Evolutionary conservation across 1,140 invertebrate genomes (phyloP).

Genomic region (Lucilia cuprina): DNA sequence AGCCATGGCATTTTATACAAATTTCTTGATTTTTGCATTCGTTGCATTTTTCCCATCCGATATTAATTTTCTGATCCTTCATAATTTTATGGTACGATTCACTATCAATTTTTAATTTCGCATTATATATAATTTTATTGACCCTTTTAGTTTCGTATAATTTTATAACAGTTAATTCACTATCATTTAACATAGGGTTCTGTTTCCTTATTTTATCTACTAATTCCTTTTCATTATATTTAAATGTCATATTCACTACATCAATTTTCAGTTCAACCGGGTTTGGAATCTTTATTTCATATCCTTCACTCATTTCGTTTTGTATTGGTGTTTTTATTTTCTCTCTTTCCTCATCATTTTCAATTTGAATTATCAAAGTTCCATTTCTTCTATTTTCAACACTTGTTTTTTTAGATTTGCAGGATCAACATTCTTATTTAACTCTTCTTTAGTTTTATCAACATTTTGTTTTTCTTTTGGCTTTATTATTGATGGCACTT

Average conservation of each 20-base stretch:
- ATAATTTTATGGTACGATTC: neutral
- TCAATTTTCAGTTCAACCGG: neutral
- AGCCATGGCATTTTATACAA: neutral
- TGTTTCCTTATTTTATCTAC: neutral
- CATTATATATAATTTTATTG: neutral
- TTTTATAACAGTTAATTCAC: neutral
- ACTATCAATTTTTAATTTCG: neutral
- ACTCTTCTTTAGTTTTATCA: neutral
- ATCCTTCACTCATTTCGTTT: neutral
- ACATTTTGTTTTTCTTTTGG: neutral
- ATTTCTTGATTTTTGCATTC: neutral
- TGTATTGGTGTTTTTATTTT: neutral
- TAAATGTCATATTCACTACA: neutral
- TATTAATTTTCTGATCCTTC: neutral
- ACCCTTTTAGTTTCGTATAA: neutral
- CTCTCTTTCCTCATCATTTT: neutral
- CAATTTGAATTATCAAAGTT: neutral
- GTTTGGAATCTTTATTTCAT: neutral
- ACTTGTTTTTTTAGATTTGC: neutral
- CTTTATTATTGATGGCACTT: neutral
- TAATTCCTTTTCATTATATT: neutral
- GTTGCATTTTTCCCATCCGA: neutral
- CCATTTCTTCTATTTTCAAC: too few species aligned
- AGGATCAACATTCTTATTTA: neutral
- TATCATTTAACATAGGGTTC: neutral